phyloP scores from a whole-genome alignment of 2,888 invertebrate species.

The Nezara viridula region DNA sequence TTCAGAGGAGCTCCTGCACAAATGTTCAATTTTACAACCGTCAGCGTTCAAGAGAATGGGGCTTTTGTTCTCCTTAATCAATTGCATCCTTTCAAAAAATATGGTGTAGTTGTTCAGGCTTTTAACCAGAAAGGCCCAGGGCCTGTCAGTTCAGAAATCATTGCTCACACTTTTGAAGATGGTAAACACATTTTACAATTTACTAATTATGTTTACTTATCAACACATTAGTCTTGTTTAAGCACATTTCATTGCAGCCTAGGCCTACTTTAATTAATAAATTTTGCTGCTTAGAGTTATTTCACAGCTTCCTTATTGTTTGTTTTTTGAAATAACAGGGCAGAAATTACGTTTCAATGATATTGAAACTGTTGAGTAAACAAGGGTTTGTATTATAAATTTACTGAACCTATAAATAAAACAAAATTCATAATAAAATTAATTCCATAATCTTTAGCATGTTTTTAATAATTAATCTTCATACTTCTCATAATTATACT shows the following conservation, averaged over 20 bases:
- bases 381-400: too few relatives aligned
- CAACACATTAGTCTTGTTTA: not conserved
- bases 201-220: not conserved
- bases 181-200: constrained; percentile 65
- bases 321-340: too few relatives aligned
- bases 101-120: constrained; percentile 72
- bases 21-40: constrained; percentile 66
- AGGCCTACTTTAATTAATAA: too few relatives aligned
- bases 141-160: constrained; percentile 71
- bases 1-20: constrained; percentile 64
- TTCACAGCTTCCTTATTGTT: too few relatives aligned
- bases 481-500: too few relatives aligned
- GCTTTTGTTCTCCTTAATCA: constrained; percentile 67
- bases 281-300: too few relatives aligned
- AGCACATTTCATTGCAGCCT: not conserved
- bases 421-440: too few relatives aligned
- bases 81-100: constrained; percentile 73
- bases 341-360: too few relatives aligned
- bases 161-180: constrained; percentile 73
- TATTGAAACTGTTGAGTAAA: too few relatives aligned
- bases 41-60: constrained; percentile 63
- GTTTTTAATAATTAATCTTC: too few relatives aligned
- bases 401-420: too few relatives aligned
- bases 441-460: too few relatives aligned
- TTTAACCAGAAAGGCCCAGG: constrained; percentile 72